Evolutionary conservation across 2,113 vertebrate species (phyloP), one percentile per base, ranked within the genome.

Genomic region (Silurus glanis): DNA sequence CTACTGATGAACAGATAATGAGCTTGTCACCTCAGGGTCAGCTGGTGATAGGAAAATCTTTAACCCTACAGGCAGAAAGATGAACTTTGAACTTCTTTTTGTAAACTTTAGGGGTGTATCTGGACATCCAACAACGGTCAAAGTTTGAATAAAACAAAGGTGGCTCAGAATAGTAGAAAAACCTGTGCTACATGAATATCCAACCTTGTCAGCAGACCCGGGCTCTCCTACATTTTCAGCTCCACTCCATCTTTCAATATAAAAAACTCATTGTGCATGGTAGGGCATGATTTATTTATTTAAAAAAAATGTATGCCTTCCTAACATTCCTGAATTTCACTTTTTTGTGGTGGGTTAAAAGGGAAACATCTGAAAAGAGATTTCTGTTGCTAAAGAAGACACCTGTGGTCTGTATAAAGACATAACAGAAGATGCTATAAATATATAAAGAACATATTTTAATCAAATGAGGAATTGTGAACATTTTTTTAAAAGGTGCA

Each of bases 41-140:
- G 53, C 10, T 62, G 5, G 28, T 61, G 37, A 21, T 58, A 28
- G 14, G 49, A 37, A 75, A 37, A 81, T 79, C 83, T 49, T 69
- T 51, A 74, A 49, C 58, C n/a, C 62, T 6, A 74, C 72, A 64
- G 58, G 9, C 80, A 80, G n/a, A 6, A 56, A 78, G 7, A 25
- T 86, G 47, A 37, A 82, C 61, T 82, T 25, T 66, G 45, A 83
- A 69, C 51, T 28, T 55, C 25, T 72, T 10, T 84, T 47, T 45
- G 61, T 80, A 56, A 87, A 6, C 56, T 66, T 64, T 25, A 55
- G 23, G n/a, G 47, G 19, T 74, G 66, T 66, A 69, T 51, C 45
- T n/a, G 78, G 14, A 82, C 10, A 28, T 83, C 80, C 14, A n/a
- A 6, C 12, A 16, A 53, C 6, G 5, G 47, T n/a, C 17, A 21